A percentile compares a stretch with the other conserved stretches of the same genome.
Conservation (phyloP, 2,797 vertebrate genomes). For the Rhincodon typus region DNA sequence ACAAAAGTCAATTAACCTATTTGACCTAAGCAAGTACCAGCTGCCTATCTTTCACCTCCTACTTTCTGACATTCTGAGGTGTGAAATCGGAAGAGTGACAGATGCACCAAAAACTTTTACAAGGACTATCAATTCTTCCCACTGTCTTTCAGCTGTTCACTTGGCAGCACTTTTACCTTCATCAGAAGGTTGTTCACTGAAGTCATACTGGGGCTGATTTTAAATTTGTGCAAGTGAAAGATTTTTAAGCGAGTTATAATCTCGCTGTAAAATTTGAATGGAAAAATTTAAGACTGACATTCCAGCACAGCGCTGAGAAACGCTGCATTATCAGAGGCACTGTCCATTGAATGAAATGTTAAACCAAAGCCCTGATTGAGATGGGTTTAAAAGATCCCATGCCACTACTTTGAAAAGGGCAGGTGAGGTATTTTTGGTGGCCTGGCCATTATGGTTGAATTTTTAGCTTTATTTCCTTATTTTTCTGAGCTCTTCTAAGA, state of each 20-base stretch:
- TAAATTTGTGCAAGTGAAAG: not conserved
- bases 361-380: no score
- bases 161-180: not conserved
- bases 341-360: not conserved
- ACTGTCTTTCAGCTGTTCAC: not conserved
- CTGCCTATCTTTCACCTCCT: not conserved
- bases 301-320: not conserved
- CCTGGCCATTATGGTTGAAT: not conserved
- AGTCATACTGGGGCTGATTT: not conserved
- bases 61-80: not conserved
- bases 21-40: not conserved
- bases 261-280: not conserved
- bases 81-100: not conserved
- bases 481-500: no score
- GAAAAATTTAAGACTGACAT: not conserved
- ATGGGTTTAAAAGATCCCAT: no score
- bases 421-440: not conserved
- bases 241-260: not conserved
- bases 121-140: not conserved
- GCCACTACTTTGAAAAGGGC: not conserved
- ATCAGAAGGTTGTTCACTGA: not conserved
- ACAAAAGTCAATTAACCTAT: slow-evolving; percentile 24
- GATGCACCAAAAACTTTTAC: not conserved
- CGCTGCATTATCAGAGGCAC: not conserved
- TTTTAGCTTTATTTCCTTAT: no score